Evolutionary conservation across 1,140 invertebrate genomes (phyloP), one percentile per base, ranked within the genome.

Genomic region (Homarus americanus): DNA sequence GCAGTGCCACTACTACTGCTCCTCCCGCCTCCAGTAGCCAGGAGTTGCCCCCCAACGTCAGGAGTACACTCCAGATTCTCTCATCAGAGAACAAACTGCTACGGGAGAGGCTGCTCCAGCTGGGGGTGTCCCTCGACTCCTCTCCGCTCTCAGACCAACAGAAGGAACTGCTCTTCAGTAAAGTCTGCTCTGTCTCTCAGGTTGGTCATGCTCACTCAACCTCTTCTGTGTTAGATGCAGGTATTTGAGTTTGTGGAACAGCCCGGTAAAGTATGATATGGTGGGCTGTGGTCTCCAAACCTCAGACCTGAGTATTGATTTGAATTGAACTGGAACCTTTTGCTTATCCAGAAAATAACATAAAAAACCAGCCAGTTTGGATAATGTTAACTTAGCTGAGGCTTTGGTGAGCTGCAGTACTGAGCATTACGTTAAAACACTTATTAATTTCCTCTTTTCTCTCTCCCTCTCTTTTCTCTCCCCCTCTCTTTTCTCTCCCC

Each of bases 81-180:
- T 73, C 91, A 17, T 28, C 66, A 24, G 97, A 97, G 95, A 97
- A 97, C 94, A 96, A 96, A 87, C 95, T 95, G 90, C 94, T 97
- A 93, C 95, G 96, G 80, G 96, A 96, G 93, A 95, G 96, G 92
- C 95, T 97, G 92, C 95, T 96, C 91, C 96, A 97, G 94, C 96
- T 97, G 78, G 92, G 93, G 40, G 93, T 91, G 0, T 91, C 89
- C 49, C 82, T 93, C 1, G 92, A 91, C 41, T 82, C 92, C 28
- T 97, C 96, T 89, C 96, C 96, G 88, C 94, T 97, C 73, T 97
- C 96, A n/a, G 97, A 97, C 94, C 96, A 96, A 92, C 96, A 97
- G 94, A 97, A 97, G 94, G 96, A 97, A 92, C 96, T 97, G 93
- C 94, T 97, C 92, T 94, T 97, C 92, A 96, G 96, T 91, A 94